Evolutionary conservation across 2,113 vertebrate genomes (phyloP), one percentile per base, ranked within the genome.

Genomic region (Bos javanicus): DNA sequence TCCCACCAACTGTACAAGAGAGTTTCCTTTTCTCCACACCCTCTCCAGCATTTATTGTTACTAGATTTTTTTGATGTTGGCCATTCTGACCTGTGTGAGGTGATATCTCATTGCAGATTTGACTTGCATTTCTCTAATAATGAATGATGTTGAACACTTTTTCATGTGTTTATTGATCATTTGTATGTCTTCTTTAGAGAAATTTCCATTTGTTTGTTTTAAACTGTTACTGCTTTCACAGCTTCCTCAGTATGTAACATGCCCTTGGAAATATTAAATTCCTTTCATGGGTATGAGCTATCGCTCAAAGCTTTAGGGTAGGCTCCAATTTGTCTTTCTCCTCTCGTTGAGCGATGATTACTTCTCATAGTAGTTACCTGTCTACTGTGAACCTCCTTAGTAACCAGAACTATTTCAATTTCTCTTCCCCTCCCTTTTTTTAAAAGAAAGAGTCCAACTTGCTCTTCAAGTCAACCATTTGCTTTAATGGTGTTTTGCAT

Each of bases 401-500:
- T 28, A 78, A 67, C 17, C 17, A 67, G 16, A 48, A 59, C 33
- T 57, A 16, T 62, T 50, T 62, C 50, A 59, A 15, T 52, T 94
- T 52, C 43, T 30, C 15, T 30, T 9, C 2, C 28, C 7, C 30
- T 6, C 3, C 0, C 2, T 0, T 81, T 36, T 62, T 91, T 25
- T 36, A 2, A 36, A 15, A 17, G 15, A n/a, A 82, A 94, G 5
- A 78, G 16, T 2, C 23, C 36, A 90, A 39, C 5, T 23, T 46
- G n/a, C 3, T 85, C 2, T 30, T 56, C n/a, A 62, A 16, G 56
- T 30, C 21, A 81, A 30, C 1, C 2, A 30, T 64, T n/a, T 52
- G 0, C 2, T 54, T 90, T 83, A 87, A 82, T 2, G 6, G 3
- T 36, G 7, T 25, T 74, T 5, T 50, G 2, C 30, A 6, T 50